These are phyloP conservation scores for Chascanopsetta lugubris DNA, from an alignment of 2,113 vertebrate species.

Conservation along the genomic window DNA sequence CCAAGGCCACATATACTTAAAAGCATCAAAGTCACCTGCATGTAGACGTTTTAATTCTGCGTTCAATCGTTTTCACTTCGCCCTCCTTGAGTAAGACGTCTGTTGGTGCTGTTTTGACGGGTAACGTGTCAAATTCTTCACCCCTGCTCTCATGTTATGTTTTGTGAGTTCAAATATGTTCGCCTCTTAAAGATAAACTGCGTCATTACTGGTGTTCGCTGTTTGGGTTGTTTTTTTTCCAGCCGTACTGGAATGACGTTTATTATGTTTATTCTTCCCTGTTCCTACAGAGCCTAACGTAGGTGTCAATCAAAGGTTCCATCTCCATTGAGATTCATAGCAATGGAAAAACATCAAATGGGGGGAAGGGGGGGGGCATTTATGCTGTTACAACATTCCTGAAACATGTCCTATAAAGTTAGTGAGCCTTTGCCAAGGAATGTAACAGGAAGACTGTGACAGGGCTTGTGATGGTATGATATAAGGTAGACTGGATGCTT, in stretches of 20 bases:
- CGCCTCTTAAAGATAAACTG: neutral
- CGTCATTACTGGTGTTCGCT: no score
- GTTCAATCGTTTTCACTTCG: neutral
- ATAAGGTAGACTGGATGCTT: conserved; percentile 68
- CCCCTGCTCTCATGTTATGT: neutral
- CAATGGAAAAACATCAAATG: conserved; percentile 32
- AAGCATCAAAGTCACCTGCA: no score
- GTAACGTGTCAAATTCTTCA: neutral
- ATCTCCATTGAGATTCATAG: conserved; percentile 83
- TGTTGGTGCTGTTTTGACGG: conserved; percentile 22
- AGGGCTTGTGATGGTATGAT: conserved; percentile 41
- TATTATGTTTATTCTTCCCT: neutral
- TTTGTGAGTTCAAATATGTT: neutral
- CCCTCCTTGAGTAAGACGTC: neutral
- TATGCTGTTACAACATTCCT: conserved; percentile 59
- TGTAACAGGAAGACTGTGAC: conserved; percentile 50
- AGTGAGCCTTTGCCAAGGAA: conserved; percentile 8
- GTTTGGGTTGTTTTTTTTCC: no score
- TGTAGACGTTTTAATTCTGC: no score
- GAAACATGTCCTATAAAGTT: conserved; percentile 21
- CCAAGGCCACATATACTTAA: no score
- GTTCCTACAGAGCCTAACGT: neutral
- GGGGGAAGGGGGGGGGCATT: conserved; percentile 2
- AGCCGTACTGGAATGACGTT: no score
- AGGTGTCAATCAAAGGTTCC: conserved; percentile 55